Evolutionary conservation across 2,797 vertebrate genomes (phyloP), one percentile per base, ranked within the genome.

Genomic region (Bovichtus diacanthus): DNA sequence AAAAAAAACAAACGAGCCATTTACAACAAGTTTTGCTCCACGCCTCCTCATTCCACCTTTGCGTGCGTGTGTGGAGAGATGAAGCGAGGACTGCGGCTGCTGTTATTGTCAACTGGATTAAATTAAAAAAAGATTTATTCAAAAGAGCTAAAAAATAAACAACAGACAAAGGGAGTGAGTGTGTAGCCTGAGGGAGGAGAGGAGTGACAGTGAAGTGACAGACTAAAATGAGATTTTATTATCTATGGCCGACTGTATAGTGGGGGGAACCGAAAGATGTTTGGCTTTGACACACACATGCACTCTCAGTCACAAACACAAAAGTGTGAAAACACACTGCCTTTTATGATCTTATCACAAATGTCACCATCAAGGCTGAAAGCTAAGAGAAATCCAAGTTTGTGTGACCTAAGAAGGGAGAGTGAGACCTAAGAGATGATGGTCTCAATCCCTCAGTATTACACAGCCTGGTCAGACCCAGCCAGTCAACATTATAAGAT

Each of bases 21-120:
- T 90, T 87, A 86, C 88, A 88, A 85, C 83, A 85, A 80, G 88
- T 89, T 86, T 63, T 76, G 66, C 81, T 72, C 39, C 74, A 86
- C 78, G 80, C 88, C 90, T 88, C 83, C 77, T 84, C 74, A 61
- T 66, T 86, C 75, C 81, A 87, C 83, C 86, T 84, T 73, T 80
- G 36, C 27, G 10, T 76, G 80, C 50, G 50, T 38, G 76, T 2
- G 36, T 16, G 21, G 44, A 66, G 70, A 87, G 70, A 79, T 2
- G 18, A 74, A 81, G 70, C 6, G 39, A 84, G 54, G 62, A 86
- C 70, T 36, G 75, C 8, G 44, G 72, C 80, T 74, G 68, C 43
- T 80, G 78, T 82, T 92, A 76, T 83, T 90, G 85, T 86, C 78
- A 56, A 76, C 46, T 70, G 73, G 73, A 88, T 87, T 81, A 78